phyloP scores from a whole-genome alignment of 2,888 invertebrate genomes.

The Lobophora halterata region DNA sequence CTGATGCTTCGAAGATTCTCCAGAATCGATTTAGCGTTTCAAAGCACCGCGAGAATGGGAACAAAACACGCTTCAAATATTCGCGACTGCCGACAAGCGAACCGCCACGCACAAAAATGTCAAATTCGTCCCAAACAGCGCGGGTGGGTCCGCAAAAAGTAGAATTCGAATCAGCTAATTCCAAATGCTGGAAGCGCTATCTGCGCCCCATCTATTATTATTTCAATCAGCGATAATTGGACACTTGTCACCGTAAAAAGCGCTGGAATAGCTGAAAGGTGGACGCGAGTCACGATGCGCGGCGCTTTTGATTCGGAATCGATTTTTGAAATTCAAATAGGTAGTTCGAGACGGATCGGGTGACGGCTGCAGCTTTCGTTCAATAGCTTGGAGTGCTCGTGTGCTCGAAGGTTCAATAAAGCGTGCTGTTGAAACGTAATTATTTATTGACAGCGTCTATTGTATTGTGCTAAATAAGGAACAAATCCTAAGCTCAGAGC shows the following conservation, averaged over 20 bases:
- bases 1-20: slow-evolving; percentile 49
- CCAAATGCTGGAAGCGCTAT: slow-evolving; percentile 58
- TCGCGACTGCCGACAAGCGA: slow-evolving; percentile 50
- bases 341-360: slow-evolving; percentile 37
- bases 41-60: slow-evolving; percentile 58
- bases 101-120: slow-evolving; percentile 58
- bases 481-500: background rate
- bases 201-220: slow-evolving; percentile 62
- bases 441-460: background rate
- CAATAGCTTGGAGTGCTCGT: background rate
- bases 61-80: slow-evolving; percentile 65
- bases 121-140: slow-evolving; percentile 51
- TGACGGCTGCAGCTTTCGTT: slow-evolving; percentile 29
- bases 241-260: slow-evolving; percentile 69
- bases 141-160: slow-evolving; percentile 69
- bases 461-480: background rate
- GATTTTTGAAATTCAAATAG: slow-evolving; percentile 60
- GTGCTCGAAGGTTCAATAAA: background rate
- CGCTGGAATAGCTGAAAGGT: slow-evolving; percentile 47
- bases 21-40: slow-evolving; percentile 54
- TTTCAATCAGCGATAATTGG: slow-evolving; percentile 75
- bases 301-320: slow-evolving; percentile 53
- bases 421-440: background rate
- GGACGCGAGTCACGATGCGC: slow-evolving; percentile 49
- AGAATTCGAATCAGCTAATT: slow-evolving; percentile 41